phyloP scores from a whole-genome alignment of 2,888 invertebrate genomes.

The Zaprionus lineosus region DNA sequence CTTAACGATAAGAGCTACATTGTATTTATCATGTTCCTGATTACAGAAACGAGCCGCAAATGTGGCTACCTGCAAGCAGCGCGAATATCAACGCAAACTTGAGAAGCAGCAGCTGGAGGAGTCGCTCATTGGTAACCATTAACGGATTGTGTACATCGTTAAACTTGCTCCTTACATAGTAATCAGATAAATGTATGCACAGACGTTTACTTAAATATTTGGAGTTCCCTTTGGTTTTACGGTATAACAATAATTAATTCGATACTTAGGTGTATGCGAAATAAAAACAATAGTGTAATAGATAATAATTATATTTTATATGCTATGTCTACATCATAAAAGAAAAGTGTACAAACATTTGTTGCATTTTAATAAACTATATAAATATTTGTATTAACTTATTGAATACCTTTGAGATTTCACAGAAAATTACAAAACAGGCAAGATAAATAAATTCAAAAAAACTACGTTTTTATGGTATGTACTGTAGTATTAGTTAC shows the following conservation, averaged over 20 bases:
- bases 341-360: constrained; percentile 6
- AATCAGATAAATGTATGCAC: constrained; percentile 1
- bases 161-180: background rate
- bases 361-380: background rate
- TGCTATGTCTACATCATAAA: background rate
- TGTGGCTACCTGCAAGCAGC: constrained; percentile 81
- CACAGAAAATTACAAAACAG: constrained; percentile 30
- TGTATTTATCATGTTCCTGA: constrained; percentile 28
- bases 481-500: background rate
- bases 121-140: constrained; percentile 78
- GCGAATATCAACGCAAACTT: constrained; percentile 79
- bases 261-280: background rate
- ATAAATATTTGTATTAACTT: constrained; percentile 13
- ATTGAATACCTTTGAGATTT: constrained; percentile 38
- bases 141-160: constrained; percentile 9
- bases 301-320: background rate
- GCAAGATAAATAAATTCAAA: constrained; percentile 16
- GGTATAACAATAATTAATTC: background rate
- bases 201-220: constrained; percentile 1
- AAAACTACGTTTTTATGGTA: too few species aligned
- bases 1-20: constrained; percentile 10
- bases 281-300: constrained; percentile 16
- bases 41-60: constrained; percentile 81
- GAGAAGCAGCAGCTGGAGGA: constrained; percentile 82
- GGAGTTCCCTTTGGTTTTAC: constrained; percentile 15